Percentiles rank a stretch among this genome's conserved stretches.
Conservation (phyloP, 2,113 vertebrate genomes). For the Cheilinus undulatus region DNA sequence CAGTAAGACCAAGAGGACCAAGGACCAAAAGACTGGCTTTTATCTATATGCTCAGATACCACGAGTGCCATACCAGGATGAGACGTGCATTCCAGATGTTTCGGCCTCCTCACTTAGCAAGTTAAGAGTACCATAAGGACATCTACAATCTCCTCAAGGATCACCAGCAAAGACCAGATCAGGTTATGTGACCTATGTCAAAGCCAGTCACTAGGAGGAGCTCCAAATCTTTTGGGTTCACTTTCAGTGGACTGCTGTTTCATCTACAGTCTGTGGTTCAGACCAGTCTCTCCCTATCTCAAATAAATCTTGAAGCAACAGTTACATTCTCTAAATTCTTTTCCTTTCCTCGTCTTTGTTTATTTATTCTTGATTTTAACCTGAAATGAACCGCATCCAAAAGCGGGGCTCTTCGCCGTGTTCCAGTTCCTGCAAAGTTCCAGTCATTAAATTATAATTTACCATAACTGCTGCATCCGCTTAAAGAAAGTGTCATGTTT, state of each 20-base stretch:
- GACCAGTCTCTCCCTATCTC: background rate
- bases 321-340: background rate
- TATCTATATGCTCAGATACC: no score
- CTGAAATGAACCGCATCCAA: background rate
- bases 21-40: no score
- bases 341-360: background rate
- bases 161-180: no score
- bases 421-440: slow-evolving; percentile 2
- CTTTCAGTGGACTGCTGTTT: background rate
- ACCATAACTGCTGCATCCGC: slow-evolving; percentile 11
- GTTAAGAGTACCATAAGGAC: no score
- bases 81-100: no score
- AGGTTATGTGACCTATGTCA: no score
- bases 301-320: background rate
- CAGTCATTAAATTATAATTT: slow-evolving; percentile 21
- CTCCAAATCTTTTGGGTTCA: no score
- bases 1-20: no score
- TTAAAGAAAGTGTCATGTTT: slow-evolving; percentile 24
- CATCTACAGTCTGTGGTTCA: background rate
- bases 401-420: background rate
- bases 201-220: no score
- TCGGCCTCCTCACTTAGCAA: no score
- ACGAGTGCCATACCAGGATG: no score
- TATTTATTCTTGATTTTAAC: background rate
- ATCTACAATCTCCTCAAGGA: no score